These are phyloP conservation scores for Sebastes hubbsi DNA, from an alignment of 2,797 vertebrate species.

Conservation along the genomic window DNA sequence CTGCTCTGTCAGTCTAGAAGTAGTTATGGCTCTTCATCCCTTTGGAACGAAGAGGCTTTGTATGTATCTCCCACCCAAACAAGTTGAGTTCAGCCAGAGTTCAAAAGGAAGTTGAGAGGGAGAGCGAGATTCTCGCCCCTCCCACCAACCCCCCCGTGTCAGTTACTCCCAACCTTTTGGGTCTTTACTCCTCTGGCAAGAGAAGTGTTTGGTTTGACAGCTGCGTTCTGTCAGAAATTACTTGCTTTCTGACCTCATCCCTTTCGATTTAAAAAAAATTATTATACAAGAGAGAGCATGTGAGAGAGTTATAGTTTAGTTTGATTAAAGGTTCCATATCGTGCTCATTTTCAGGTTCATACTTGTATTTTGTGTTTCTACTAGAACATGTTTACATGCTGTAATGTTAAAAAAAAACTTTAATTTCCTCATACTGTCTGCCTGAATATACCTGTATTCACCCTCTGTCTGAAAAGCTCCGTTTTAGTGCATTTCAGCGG, in stretches of 20 bases:
- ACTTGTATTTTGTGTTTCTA: too few species aligned
- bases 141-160: slow-evolving; percentile 1
- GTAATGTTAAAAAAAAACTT: too few species aligned
- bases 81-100: slow-evolving; percentile 70
- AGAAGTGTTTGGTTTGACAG: slow-evolving; percentile 53
- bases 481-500: too few species aligned
- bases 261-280: neutral
- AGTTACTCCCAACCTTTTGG: slow-evolving; percentile 44
- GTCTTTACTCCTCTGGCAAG: slow-evolving; percentile 31
- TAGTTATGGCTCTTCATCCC: slow-evolving; percentile 45
- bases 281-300: too few species aligned
- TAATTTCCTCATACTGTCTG: too few species aligned
- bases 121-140: slow-evolving; percentile 11
- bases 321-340: too few species aligned
- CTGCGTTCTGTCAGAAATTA: neutral
- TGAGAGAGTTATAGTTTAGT: neutral
- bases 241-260: neutral
- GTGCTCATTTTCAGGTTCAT: too few species aligned
- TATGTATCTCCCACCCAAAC: slow-evolving; percentile 55
- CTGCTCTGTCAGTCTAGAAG: slow-evolving; percentile 44
- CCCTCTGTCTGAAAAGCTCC: too few species aligned
- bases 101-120: slow-evolving; percentile 57
- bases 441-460: too few species aligned
- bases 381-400: too few species aligned
- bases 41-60: slow-evolving; percentile 40